phyloP scores from a whole-genome alignment of 2,797 vertebrate genomes.

The Gadopsis marmoratus region DNA sequence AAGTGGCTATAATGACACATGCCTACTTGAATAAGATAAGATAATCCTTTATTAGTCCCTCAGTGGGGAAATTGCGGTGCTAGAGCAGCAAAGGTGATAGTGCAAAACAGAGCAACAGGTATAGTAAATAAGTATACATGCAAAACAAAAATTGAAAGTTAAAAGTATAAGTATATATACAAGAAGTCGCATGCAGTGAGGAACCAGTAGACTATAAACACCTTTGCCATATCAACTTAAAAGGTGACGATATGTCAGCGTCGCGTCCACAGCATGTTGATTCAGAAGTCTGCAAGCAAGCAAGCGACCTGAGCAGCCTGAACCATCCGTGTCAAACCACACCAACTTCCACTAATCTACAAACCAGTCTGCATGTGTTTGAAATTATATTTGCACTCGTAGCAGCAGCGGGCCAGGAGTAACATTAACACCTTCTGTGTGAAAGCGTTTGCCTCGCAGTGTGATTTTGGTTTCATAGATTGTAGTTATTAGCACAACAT shows the following conservation, averaged over 20 bases:
- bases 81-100: no score
- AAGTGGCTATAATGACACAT: not conserved
- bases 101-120: no score
- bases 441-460: conserved; percentile 45
- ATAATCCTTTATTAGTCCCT: no score
- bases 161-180: no score
- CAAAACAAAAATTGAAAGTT: no score
- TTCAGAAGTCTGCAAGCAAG: conserved; percentile 6
- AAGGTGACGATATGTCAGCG: not conserved
- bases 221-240: not conserved
- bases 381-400: conserved; percentile 35
- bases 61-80: no score
- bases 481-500: conserved; percentile 29
- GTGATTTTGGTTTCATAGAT: conserved; percentile 15
- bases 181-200: not conserved
- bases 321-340: conserved; percentile 1
- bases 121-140: no score
- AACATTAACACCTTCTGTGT: conserved; percentile 51
- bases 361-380: conserved; percentile 3
- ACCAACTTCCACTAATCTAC: not conserved
- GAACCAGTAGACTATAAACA: not conserved
- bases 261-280: not conserved
- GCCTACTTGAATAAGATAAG: no score
- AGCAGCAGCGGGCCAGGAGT: conserved; percentile 45
- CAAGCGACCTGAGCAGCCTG: not conserved